A percentile compares a stretch with the other conserved stretches of the same genome.
Conservation (phyloP, 1,140 invertebrate species). For the Neuroterus valhalla region DNA sequence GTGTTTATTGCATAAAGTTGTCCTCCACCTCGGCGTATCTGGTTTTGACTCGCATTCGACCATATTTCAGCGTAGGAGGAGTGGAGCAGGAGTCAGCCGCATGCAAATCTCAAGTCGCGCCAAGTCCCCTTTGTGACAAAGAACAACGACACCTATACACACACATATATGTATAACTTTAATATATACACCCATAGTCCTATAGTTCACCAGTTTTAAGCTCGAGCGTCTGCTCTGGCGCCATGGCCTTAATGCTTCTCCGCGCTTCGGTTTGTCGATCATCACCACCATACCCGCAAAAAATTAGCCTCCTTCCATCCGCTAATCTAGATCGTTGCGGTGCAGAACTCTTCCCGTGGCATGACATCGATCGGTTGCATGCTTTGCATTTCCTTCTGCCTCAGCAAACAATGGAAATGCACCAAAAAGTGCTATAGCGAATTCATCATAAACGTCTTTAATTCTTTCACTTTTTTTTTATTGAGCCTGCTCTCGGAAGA, state of each 20-base stretch:
- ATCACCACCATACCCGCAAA: conserved; percentile 11
- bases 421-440: background rate
- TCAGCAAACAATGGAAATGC: background rate
- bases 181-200: background rate
- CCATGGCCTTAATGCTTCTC: background rate
- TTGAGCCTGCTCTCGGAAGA: no score
- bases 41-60: conserved; percentile 28
- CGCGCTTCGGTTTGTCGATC: conserved; percentile 17
- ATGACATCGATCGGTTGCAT: background rate
- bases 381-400: background rate
- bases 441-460: no score
- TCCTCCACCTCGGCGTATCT: conserved; percentile 9
- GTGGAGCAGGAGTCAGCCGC: conserved; percentile 14
- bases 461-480: no score
- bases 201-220: conserved; percentile 6
- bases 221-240: conserved; percentile 10
- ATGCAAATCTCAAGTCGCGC: conserved; percentile 30
- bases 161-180: background rate
- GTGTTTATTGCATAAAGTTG: conserved; percentile 23
- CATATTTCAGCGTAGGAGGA: conserved; percentile 14
- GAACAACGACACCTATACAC: conserved; percentile 25
- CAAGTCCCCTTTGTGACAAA: conserved; percentile 27
- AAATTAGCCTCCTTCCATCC: conserved; percentile 3
- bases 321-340: background rate
- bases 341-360: background rate